Evolutionary conservation across 2,113 vertebrate species (phyloP), one percentile per base, ranked within the genome.

Genomic region (Cairina moschata): DNA sequence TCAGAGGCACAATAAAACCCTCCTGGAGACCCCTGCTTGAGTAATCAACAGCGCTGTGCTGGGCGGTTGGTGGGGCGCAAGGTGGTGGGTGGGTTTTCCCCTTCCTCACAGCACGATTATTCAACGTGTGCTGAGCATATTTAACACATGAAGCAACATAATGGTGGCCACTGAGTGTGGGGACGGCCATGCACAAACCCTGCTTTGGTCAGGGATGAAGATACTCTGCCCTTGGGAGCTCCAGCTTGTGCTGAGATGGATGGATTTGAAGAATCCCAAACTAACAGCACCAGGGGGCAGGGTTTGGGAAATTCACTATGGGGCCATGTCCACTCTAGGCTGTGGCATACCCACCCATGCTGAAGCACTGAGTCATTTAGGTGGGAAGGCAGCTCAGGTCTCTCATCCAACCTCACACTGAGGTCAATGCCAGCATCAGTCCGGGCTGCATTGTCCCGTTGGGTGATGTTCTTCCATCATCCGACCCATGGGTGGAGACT

Each of bases 11-110:
- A 87, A 62, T 88, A 79, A 91, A 93, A 73, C 32, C 44, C 21
- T 83, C 29, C 32, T 54, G 1, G 2, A 0, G 12, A 77, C 48
- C 68, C 0, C 0, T 0, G 2, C 32, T 78, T 54, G 68, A 82
- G 74, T 62, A 93, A 78, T 40, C 52, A 54, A 75, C 23, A 52
- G 83, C 44, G 32, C 34, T 2, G 1, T 48, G 25, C 44, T 0
- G 0, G 48, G 60, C 3, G 4, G 46, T 36, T 66, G 55, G 17
- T 3, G 1, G 60, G 34, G 42, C 36, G n/a, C 36, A 36, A 78
- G 12, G 3, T 13, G 40, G 23, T 63, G 42, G 28, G 21, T 28
- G 31, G n/a, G 9, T 6, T 78, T 52, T 12, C 25, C 8, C 54
- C 32, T 78, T 87, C 23, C 17, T 69, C 6, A 17, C 16, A 17